A percentile compares a stretch with the other conserved stretches of the same genome.
Conservation (phyloP, 2,113 vertebrate genomes). For the Leucopsar rothschildi region DNA sequence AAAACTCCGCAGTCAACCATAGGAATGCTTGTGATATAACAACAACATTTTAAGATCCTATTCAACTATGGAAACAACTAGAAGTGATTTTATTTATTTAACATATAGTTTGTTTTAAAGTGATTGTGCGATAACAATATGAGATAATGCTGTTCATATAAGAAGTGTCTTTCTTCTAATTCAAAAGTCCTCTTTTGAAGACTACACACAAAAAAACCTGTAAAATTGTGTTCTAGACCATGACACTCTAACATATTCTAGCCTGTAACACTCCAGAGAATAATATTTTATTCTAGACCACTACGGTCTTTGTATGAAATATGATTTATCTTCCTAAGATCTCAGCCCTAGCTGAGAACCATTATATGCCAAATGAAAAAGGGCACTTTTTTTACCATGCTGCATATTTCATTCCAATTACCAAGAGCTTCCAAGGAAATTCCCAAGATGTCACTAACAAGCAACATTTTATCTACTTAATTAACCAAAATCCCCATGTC, state of each 20-base stretch:
- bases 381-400: background rate
- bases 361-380: background rate
- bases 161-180: background rate
- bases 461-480: background rate
- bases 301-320: background rate
- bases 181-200: background rate
- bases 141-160: background rate
- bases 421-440: background rate
- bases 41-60: background rate
- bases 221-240: background rate
- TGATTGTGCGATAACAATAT: background rate
- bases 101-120: background rate
- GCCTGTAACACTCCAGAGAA: background rate
- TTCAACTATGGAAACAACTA: background rate
- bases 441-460: background rate
- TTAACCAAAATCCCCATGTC: background rate
- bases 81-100: background rate
- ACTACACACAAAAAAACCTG: background rate
- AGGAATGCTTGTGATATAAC: background rate
- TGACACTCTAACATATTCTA: background rate
- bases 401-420: background rate
- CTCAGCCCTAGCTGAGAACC: background rate
- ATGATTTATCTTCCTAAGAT: background rate
- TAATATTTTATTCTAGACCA: background rate
- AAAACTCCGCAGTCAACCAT: background rate